These are phyloP conservation scores for Trinorchestia longiramus DNA, from an alignment of 1,140 invertebrate genomes.

Conservation along the genomic window DNA sequence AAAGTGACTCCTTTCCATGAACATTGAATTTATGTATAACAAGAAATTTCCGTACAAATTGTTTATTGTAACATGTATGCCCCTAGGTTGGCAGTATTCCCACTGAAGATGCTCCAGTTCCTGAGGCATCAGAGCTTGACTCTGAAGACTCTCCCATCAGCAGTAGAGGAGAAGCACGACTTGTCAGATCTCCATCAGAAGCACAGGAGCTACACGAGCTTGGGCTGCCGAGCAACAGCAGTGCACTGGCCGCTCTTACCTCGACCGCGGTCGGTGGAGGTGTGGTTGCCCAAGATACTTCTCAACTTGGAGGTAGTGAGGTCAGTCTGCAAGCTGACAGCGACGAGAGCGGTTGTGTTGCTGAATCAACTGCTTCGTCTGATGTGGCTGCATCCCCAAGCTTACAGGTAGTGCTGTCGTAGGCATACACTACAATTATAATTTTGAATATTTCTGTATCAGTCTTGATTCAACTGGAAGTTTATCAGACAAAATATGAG, in stretches of 20 bases:
- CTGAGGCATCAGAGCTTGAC: neutral
- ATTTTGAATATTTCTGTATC: neutral
- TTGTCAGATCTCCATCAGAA: constrained; percentile 2
- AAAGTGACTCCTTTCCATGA: no score
- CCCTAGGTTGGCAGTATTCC: neutral
- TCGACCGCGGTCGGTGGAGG: neutral
- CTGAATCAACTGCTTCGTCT: neutral
- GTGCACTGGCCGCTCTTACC: constrained; percentile 8
- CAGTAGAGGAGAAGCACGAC: neutral
- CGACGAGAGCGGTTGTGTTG: neutral
- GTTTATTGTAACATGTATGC: neutral
- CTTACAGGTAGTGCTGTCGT: neutral
- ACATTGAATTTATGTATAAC: neutral
- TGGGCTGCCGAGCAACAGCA: neutral
- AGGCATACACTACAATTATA: neutral
- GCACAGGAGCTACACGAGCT: constrained; percentile 47
- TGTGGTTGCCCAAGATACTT: neutral
- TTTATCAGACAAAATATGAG: neutral
- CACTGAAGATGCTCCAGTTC: neutral
- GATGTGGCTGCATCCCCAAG: neutral
- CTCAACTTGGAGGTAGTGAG: neutral
- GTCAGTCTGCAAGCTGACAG: neutral
- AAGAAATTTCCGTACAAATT: neutral
- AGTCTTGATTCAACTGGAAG: neutral
- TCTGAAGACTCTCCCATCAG: neutral